phyloP scores from a whole-genome alignment of 1,140 invertebrate species.

The Papilio machaon region DNA sequence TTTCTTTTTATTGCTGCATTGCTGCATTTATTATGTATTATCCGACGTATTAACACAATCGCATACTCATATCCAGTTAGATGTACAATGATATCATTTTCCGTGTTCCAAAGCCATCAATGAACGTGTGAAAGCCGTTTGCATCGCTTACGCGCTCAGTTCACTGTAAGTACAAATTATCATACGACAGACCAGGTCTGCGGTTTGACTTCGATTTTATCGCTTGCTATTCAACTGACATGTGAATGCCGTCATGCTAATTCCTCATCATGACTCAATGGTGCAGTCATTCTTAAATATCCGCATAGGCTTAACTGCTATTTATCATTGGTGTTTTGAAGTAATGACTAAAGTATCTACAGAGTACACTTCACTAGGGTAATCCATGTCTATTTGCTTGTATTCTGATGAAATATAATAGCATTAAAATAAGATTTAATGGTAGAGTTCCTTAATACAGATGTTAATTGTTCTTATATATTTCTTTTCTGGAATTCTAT shows the following conservation, averaged over 20 bases:
- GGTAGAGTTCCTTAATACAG: no score
- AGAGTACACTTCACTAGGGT: no score
- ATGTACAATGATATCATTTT: conserved; percentile 53
- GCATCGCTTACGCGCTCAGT: conserved; percentile 63
- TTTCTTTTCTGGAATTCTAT: no score
- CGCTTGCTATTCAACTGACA: conserved; percentile 45
- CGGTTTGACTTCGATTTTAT: conserved; percentile 50
- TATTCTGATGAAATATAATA: background rate
- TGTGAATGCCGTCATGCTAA: conserved; percentile 52
- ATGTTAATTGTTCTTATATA: no score
- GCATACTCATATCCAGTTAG: background rate
- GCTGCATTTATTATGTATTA: no score
- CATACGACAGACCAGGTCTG: conserved; percentile 32
- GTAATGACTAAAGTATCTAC: background rate
- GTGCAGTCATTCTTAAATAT: conserved; percentile 12
- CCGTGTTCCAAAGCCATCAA: conserved; percentile 47
- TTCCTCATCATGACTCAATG: conserved; percentile 51
- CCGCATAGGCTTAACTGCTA: conserved; percentile 3
- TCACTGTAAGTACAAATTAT: conserved; percentile 46
- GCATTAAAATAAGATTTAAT: background rate
- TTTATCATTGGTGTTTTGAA: background rate
- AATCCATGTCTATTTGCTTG: no score
- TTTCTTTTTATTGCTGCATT: no score
- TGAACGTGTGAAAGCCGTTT: conserved; percentile 72
- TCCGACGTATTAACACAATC: background rate